phyloP scores from a whole-genome alignment of 2,113 vertebrate genomes.

The Anhinga rufa region DNA sequence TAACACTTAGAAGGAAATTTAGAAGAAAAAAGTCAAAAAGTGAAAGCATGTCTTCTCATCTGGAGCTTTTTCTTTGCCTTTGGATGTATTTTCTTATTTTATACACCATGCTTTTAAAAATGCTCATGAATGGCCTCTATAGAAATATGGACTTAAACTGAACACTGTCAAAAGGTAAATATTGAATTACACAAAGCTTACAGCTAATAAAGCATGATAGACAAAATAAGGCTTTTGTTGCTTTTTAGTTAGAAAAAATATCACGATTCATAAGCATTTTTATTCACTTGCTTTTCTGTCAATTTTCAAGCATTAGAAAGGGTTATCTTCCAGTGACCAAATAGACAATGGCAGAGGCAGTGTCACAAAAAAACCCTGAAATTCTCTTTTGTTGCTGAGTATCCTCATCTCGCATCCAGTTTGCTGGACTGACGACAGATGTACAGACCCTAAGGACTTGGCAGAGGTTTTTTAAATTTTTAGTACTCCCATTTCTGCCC shows the following conservation, averaged over 20 bases:
- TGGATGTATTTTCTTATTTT: not conserved
- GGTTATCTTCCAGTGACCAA: not conserved
- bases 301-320: not conserved
- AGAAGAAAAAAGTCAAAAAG: not conserved
- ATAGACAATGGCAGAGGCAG: not conserved
- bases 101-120: not conserved
- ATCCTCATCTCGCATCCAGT: not conserved
- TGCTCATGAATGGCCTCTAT: not conserved
- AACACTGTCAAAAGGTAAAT: slow-evolving; percentile 5
- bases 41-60: not conserved
- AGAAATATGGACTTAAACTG: not conserved
- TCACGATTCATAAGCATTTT: not conserved
- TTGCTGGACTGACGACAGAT: not conserved
- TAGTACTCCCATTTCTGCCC: not conserved
- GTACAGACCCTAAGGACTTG: not conserved
- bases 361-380: not conserved
- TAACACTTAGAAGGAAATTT: not conserved
- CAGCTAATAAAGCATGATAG: slow-evolving; percentile 37
- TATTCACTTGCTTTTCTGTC: not conserved
- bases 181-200: slow-evolving; percentile 11
- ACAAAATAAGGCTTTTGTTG: slow-evolving; percentile 21
- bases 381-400: not conserved
- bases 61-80: not conserved
- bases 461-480: not conserved
- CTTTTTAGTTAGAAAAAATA: not conserved